phyloP scores from a whole-genome alignment of 2,888 invertebrate species.

The Drosophila anomelani region DNA sequence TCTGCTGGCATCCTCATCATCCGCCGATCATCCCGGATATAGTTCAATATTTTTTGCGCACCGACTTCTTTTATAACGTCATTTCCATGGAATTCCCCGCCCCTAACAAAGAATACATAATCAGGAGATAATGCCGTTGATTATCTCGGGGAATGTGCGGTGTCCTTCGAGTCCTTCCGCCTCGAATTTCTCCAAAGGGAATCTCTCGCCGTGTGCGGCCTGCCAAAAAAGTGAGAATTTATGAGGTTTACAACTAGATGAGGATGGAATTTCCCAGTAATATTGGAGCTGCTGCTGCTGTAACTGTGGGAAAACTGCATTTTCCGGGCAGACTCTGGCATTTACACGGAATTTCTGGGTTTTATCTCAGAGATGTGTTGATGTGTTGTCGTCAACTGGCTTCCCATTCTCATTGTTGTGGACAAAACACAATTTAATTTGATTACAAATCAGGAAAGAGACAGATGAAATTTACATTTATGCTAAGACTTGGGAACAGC shows the following conservation, averaged over 20 bases:
- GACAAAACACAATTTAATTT: conserved; percentile 59
- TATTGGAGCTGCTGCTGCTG: conserved; percentile 36
- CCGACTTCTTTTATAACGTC: conserved; percentile 60
- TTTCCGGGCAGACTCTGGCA: conserved; percentile 27
- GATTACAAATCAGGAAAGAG: conserved; percentile 55
- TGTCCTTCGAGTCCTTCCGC: conserved; percentile 67
- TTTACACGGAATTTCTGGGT: conserved; percentile 21
- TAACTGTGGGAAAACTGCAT: conserved; percentile 42
- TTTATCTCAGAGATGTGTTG: conserved; percentile 30
- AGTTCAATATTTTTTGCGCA: conserved; percentile 66
- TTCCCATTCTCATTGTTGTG: conserved; percentile 38
- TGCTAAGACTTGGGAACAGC: conserved; percentile 45
- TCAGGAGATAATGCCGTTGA: conserved; percentile 71
- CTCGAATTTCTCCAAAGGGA: conserved; percentile 58
- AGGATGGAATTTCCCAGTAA: conserved; percentile 29
- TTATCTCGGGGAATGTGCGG: conserved; percentile 75
- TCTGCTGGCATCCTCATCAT: conserved; percentile 61
- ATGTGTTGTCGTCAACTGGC: conserved; percentile 35
- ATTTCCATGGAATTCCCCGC: conserved; percentile 70
- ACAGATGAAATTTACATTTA: conserved; percentile 29
- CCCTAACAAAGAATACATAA: conserved; percentile 58
- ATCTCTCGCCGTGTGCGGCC: conserved; percentile 60
- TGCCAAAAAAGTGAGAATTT: conserved; percentile 54
- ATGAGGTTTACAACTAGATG: conserved; percentile 33
- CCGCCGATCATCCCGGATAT: conserved; percentile 76